Evolutionary conservation across 2,888 invertebrate genomes (phyloP), one percentile per base, ranked within the genome.

Genomic region (Tipula helvola): DNA sequence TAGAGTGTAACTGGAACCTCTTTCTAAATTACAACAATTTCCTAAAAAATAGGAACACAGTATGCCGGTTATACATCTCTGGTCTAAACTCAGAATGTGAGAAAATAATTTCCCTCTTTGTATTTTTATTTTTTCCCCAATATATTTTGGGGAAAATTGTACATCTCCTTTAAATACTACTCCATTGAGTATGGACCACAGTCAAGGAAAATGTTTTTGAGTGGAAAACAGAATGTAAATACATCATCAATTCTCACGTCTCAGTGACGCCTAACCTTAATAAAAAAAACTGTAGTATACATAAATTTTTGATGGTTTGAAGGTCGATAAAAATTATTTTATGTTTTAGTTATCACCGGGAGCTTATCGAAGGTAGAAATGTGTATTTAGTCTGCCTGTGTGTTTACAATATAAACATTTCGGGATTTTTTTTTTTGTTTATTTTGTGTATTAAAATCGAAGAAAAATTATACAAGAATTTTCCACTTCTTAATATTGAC

Each of bases 311-410:
- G 44, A 85, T 42, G 85, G 85, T 85, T 85, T 42, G 85, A 85
- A 85, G 85, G 85, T 85, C 85, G 85, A 42, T 42, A 85, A 42
- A 85, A 85, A 42, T 85, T 44, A 85, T 41, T 85, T 85, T 41
- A 42, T 42, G 16, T n/a, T 85, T 85, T 42, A 85, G 85, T 85
- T 85, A 85, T 85, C 85, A 85, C 44, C 85, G 42, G 85, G 85
- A 28, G 42, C 42, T 85, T 71, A 71, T 28, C 71, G 71, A 71
- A 71, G 71, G 71, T 71, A 71, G 71, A 71, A 71, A 71, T 71
- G 71, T 71, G 28, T 28, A 28, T 71, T 28, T 71, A 71, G 71
- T 71, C 71, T 71, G 71, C 71, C 28, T 71, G 28, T 2, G 28
- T 71, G 52, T n/a, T 52, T 28, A 71, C 28, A 52, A 71, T 2